These are phyloP conservation scores for Tubiluchus corallicola DNA, from an alignment of 2,888 invertebrate species.

Conservation along the genomic window DNA sequence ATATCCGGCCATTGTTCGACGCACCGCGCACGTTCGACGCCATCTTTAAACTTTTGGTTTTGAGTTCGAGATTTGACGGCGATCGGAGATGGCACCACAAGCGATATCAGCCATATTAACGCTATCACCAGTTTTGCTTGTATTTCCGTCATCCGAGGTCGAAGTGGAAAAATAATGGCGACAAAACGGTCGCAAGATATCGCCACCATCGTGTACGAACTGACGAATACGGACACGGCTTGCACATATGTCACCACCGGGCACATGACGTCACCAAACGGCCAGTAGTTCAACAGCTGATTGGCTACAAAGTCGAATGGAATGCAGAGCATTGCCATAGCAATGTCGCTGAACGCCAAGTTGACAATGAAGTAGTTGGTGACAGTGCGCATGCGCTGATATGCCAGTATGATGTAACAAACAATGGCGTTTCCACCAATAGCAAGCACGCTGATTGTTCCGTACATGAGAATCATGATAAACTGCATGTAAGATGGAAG, in stretches of 20 bases:
- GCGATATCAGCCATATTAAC: constrained; percentile 20
- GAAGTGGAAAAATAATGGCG: constrained; percentile 22
- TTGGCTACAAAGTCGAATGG: constrained; percentile 32
- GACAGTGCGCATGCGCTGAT: constrained; percentile 24
- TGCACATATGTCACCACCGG: constrained; percentile 29
- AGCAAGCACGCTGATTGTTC: constrained; percentile 19
- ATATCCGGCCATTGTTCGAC: constrained; percentile 15
- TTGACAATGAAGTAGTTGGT: constrained; percentile 32
- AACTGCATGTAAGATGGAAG: constrained; percentile 12
- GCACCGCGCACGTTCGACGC: background rate
- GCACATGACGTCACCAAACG: constrained; percentile 30
- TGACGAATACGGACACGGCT: constrained; percentile 29
- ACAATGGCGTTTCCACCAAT: constrained; percentile 21
- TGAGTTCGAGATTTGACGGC: constrained; percentile 13
- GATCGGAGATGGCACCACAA: constrained; percentile 21
- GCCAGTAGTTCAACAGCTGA: constrained; percentile 29
- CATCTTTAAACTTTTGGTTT: background rate
- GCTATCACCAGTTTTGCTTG: constrained; percentile 19
- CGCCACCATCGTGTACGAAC: constrained; percentile 32
- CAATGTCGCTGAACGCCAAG: constrained; percentile 29
- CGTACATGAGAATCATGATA: constrained; percentile 21
- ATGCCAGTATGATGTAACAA: constrained; percentile 20
- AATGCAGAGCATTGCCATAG: constrained; percentile 32
- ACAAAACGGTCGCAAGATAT: constrained; percentile 23
- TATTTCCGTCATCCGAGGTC: constrained; percentile 19